Base-by-base conservation (phyloP, 2,113 vertebrate species). In the Mastomys natalensis region DNA sequence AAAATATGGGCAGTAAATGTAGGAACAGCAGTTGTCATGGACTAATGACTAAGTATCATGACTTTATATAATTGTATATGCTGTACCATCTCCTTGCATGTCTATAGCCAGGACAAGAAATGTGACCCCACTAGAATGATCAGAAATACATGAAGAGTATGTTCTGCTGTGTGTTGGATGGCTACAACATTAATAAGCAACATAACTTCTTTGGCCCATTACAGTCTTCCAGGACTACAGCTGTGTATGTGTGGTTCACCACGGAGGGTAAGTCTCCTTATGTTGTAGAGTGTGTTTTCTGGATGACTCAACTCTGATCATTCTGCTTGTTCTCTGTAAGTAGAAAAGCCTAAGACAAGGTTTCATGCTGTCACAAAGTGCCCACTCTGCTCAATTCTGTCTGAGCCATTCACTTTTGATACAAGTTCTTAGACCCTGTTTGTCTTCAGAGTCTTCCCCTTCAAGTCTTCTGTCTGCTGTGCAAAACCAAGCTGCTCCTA, bases 271-370 rank as follows among this genome's bases (percentile, higher is more conserved):
- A 48, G 17, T 12, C 3, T 62, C 29, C 40, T 77, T 17, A 16
- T 4, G 40, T 8, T 21, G 31, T 7, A n/a, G 26, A 6, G 31
- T 78, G 7, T 48, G 17, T 17, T 45, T 8, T 53, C 40, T 43
- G 11, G 13, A 5, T 19, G 29, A 21, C 22, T 89, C 29, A 9
- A 5, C 45, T 88, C 68, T 87, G n/a, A 24, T 13, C 43, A 29
- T 16, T 19, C 26, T 24, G 17, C 22, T 68, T 40, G 29, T 34
- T 0, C 2, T 4, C 13, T 43, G 31, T 11, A 60, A 1, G 1
- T 1, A 16, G 40, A 26, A 51, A 74, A 91, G 43, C 37, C 9
- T 15, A 70, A 40, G 7, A 6, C 40, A 48, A 34, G 34, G 73
- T 4, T 45, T 58, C 29, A 43, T 3, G 9, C 29, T 21, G 76